Base-by-base conservation (phyloP, 2,888 invertebrate genomes). In the Anagyrus pseudococci region DNA sequence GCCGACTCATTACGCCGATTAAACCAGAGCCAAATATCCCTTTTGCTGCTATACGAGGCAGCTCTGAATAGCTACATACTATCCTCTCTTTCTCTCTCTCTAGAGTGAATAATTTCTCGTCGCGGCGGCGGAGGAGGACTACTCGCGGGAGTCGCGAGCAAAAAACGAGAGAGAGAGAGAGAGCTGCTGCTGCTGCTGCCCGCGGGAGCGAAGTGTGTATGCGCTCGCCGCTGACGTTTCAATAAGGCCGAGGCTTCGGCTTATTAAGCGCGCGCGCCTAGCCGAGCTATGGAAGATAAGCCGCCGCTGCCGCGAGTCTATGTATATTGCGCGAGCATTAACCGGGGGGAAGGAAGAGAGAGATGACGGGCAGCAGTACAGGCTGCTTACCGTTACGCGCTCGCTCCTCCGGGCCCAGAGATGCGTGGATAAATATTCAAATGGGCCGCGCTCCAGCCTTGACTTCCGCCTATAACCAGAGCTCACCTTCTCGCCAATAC, bases 381-480 rank as follows among this genome's bases (percentile, higher is more conserved):
- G 25, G 29, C 10, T 29, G 19, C n/a, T 47, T 47, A 53, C 64
- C 60, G 64, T 64, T 64, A 64, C n/a, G 33, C 52, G 17, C n/a
- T n/a, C n/a, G n/a, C n/a, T n/a, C n/a, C n/a, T n/a, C n/a, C n/a
- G n/a, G n/a, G 40, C 17, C 40, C 56, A 43, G 17, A 57, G 53
- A 64, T 61, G 64, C 61, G 57, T 49, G 23, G 64, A 64, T 64
- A 64, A 60, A 56, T 52, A 63, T 63, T 58, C 7, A 55, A 58
- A 58, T 55, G 55, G 29, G 25, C 23, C 15, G 40, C n/a, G 13
- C 15, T 43, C 15, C 29, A n/a, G 52, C 40, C 40, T 37, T 23
- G 40, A 40, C 40, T 52, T 52, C 52, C 52, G 52, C 52, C 29
- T n/a, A n/a, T n/a, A n/a, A n/a, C n/a, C n/a, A n/a, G n/a, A n/a